Conservation (phyloP, 92 coral and sea anemone species). For the Phymanthus crucifer region DNA sequence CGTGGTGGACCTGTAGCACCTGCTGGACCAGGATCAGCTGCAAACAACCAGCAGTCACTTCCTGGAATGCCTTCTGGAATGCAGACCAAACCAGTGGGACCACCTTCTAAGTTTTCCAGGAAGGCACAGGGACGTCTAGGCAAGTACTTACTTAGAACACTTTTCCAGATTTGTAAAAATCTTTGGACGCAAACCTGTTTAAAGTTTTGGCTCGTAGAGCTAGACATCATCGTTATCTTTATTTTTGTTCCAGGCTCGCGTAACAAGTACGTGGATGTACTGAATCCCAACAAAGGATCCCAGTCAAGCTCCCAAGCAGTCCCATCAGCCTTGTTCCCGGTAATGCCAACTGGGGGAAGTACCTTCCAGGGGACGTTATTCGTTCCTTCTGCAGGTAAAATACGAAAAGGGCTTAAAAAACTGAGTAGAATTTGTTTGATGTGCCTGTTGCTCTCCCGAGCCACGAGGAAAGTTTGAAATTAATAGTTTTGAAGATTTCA, state of each 20-base stretch:
- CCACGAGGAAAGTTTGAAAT: too few relatives aligned
- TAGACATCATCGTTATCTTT: too few relatives aligned
- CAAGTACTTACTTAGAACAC: conserved; percentile 7
- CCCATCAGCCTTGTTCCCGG: conserved; percentile 40
- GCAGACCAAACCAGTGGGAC: conserved; percentile 45
- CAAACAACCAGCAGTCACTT: neutral
- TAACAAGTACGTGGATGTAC: conserved; percentile 59
- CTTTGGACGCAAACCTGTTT: too few relatives aligned
- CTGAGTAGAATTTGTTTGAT: neutral
- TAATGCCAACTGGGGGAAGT: conserved; percentile 31
- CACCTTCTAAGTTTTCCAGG: conserved; percentile 87
- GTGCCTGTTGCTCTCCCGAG: too few relatives aligned
- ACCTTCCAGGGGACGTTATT: conserved; percentile 37
- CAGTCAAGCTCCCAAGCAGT: conserved; percentile 44
- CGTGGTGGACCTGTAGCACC: neutral
- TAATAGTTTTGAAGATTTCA: neutral
- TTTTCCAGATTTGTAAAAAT: too few relatives aligned
- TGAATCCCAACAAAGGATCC: conserved; percentile 60
- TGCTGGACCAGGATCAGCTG: conserved; percentile 4
- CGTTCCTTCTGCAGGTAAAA: conserved; percentile 44
- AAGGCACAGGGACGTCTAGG: conserved; percentile 78
- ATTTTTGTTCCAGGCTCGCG: conserved; percentile 3
- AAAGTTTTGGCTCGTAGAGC: too few relatives aligned
- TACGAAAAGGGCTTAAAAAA: neutral
- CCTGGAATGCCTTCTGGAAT: conserved; percentile 29